A percentile compares a stretch with the other conserved stretches of the same genome.
phyloP scores from a whole-genome alignment of 92 coral and sea anemone genomes.

The Virgularia gustaviana region DNA sequence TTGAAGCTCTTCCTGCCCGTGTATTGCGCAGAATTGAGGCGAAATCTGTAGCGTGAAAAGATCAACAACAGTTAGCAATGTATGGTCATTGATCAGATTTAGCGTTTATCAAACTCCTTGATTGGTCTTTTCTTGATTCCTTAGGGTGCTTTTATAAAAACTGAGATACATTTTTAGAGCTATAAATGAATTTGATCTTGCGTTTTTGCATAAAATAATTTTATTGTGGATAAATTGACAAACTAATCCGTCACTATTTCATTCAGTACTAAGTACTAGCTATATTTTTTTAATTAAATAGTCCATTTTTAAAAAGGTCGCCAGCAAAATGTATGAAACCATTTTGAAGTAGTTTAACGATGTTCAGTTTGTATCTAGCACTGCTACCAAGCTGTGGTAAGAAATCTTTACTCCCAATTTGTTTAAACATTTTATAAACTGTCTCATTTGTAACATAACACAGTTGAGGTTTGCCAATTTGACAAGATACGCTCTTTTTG shows the following conservation, averaged over 20 bases:
- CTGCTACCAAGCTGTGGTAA: background rate
- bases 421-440: background rate
- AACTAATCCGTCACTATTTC: too few relatives aligned
- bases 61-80: background rate
- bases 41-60: constrained; percentile 23
- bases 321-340: constrained; percentile 16
- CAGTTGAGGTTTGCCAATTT: constrained; percentile 12
- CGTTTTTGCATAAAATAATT: too few relatives aligned
- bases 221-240: too few relatives aligned
- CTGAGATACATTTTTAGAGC: too few relatives aligned
- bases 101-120: background rate
- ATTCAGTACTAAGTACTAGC: too few relatives aligned
- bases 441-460: background rate
- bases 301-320: too few relatives aligned
- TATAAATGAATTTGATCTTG: too few relatives aligned
- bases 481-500: constrained; percentile 25
- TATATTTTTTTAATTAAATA: too few relatives aligned
- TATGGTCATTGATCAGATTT: background rate
- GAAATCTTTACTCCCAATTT: background rate
- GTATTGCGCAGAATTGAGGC: constrained; percentile 32
- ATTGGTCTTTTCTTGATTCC: too few relatives aligned
- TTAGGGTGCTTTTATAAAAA: too few relatives aligned
- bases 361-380: background rate
- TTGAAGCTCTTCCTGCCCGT: constrained; percentile 17
- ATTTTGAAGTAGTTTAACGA: constrained; percentile 13